These are phyloP conservation scores for Heterotilapia buettikoferi DNA, from an alignment of 2,113 vertebrate species.

Conservation along the genomic window DNA sequence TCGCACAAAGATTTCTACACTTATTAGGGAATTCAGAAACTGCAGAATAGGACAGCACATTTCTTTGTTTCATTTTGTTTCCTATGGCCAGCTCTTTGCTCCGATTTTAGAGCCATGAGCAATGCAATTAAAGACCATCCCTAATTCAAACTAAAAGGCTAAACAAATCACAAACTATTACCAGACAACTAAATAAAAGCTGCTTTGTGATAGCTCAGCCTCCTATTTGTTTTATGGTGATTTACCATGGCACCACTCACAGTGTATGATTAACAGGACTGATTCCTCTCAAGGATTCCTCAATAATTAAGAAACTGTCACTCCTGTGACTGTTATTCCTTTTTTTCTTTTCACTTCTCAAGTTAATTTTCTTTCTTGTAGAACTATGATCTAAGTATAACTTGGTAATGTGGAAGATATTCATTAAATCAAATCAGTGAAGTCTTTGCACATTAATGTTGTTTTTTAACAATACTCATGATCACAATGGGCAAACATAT, in stretches of 20 bases:
- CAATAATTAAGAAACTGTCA: not conserved
- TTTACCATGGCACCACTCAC: not conserved
- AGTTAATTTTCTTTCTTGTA: not conserved
- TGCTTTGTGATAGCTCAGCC: not conserved
- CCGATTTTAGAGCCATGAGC: not conserved
- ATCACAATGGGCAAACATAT: not conserved
- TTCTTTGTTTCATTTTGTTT: not conserved
- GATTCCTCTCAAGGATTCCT: not conserved
- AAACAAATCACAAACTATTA: not conserved
- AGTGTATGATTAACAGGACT: fast-evolving
- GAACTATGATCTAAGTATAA: not conserved
- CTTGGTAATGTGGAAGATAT: not conserved
- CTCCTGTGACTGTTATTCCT: not conserved
- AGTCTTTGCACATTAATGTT: not conserved
- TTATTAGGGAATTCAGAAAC: not conserved
- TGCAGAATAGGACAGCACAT: not conserved
- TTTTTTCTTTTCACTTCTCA: not conserved
- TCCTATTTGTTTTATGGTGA: not conserved
- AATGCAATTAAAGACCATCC: not conserved
- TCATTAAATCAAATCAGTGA: not conserved
- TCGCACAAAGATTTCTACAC: not conserved
- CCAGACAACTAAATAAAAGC: not conserved
- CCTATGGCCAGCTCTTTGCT: not conserved
- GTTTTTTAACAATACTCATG: not conserved
- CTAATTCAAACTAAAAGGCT: not conserved